Conservation (phyloP, 37 sponge, comb jelly and placozoan genomes). For the Crambe crambe region DNA sequence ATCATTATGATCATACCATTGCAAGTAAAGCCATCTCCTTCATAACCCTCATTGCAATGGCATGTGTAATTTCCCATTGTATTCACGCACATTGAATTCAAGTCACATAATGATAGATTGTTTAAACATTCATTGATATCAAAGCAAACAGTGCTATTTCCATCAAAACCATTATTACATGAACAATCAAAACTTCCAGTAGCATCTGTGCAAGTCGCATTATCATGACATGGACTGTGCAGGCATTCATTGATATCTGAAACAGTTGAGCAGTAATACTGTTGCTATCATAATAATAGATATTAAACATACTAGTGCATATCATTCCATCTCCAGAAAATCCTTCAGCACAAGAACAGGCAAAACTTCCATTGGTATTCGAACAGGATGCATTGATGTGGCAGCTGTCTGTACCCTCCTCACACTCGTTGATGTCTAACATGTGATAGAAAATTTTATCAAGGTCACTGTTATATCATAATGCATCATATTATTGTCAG, state of each 20-base stretch:
- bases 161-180: conserved; percentile 40
- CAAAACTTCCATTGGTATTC: too few relatives aligned
- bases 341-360: too few relatives aligned
- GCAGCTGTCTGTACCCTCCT: too few relatives aligned
- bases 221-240: conserved; percentile 3
- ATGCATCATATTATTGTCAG: too few relatives aligned
- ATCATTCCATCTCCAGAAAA: conserved; percentile 20
- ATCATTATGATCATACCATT: background rate
- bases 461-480: too few relatives aligned
- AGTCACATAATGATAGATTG: background rate
- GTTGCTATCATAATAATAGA: too few relatives aligned
- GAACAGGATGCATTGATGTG: conserved; percentile 24
- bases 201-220: conserved; percentile 27
- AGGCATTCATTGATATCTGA: conserved; percentile 34
- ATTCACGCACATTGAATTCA: conserved; percentile 14
- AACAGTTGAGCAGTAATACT: too few relatives aligned
- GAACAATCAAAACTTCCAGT: conserved; percentile 34
- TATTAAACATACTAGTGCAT: conserved; percentile 12
- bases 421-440: too few relatives aligned
- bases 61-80: conserved; percentile 26
- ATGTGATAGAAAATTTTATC: too few relatives aligned
- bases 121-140: conserved; percentile 33
- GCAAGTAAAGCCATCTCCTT: conserved; percentile 34
- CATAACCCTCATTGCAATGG: conserved; percentile 36
- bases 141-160: conserved; percentile 30